Evolutionary conservation across 2,797 vertebrate species (phyloP), one percentile per base, ranked within the genome.

Genomic region (Sphenopsis melanotis): DNA sequence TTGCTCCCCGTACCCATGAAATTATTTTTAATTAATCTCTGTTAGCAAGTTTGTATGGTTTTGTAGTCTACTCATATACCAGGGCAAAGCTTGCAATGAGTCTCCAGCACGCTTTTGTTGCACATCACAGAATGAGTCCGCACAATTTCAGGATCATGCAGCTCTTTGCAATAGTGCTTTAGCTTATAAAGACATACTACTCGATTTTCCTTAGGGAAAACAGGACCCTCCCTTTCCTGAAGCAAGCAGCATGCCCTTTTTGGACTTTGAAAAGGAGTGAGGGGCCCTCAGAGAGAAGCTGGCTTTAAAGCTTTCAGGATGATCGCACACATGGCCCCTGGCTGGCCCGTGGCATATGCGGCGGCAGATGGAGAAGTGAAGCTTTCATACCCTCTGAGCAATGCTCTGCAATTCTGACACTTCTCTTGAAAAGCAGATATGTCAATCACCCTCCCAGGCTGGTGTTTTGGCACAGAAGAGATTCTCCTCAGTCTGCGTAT

Each of bases 321-420:
- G 83, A 79, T 84, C 9, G 49, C 76, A 56, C 78, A 74, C n/a
- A 81, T 5, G 46, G 93, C 75, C 82, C 44, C 82, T 26, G 78
- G 61, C 91, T 85, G 29, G 6, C 36, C 75, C 21, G 55, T 5
- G 44, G 70, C 78, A 90, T 76, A 94, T 22, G 70, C 1, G 0
- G 39, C 15, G 0, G 90, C 92, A 96, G 94, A 87, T 82, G 83
- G 92, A 77, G 56, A 82, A 89, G 86, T 7, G 86, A 90, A 64
- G 81, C 83, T 90, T 84, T 87, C 82, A 53, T 60, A 76, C 29
- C 55, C 81, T 66, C 82, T 47, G n/a, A 94, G 89, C 46, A 74
- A 71, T 34, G 46, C 82, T 91, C 85, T 86, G 79, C 57, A 68
- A 85, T 75, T 94, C 7, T 91, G 85, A 91, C 85, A 68, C 87